Conservation (phyloP, 2,797 vertebrate species). For the Poeciliopsis gracilis region DNA sequence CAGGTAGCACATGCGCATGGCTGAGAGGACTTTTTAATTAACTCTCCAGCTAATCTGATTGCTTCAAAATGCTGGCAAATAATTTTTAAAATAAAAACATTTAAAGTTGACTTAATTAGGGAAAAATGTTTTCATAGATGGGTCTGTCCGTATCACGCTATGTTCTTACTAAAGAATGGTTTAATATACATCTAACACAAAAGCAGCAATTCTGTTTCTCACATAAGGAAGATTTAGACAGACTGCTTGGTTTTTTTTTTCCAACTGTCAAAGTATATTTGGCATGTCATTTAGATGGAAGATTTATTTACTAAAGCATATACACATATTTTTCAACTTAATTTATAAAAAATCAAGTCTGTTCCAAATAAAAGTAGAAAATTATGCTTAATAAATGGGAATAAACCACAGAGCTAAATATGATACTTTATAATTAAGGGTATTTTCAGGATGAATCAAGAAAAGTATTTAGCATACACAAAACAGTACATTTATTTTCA, state of each 20-base stretch:
- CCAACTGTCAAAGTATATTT: neutral
- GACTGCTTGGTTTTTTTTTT: neutral
- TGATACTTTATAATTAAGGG: conserved; percentile 1
- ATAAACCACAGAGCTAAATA: neutral
- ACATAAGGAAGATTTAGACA: neutral
- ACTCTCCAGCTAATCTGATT: conserved; percentile 6
- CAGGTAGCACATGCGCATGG: conserved; percentile 26
- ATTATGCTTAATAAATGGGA: neutral
- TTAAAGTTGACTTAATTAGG: conserved; percentile 12
- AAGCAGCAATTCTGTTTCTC: neutral
- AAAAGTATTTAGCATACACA: neutral
- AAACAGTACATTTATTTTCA: neutral
- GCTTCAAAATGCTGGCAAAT: conserved; percentile 6
- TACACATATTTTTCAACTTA: neutral
- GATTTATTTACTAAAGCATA: neutral
- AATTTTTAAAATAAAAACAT: neutral
- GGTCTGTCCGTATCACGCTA: neutral
- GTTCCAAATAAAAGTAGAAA: neutral
- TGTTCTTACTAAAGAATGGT: neutral
- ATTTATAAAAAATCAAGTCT: neutral
- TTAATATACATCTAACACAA: neutral
- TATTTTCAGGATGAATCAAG: neutral
- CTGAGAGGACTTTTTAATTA: conserved; percentile 23
- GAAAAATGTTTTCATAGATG: neutral
- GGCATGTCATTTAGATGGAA: neutral